Evolutionary conservation across 1,140 invertebrate species (phyloP), one percentile per base, ranked within the genome.

Genomic region (Dendroctonus ponderosae): DNA sequence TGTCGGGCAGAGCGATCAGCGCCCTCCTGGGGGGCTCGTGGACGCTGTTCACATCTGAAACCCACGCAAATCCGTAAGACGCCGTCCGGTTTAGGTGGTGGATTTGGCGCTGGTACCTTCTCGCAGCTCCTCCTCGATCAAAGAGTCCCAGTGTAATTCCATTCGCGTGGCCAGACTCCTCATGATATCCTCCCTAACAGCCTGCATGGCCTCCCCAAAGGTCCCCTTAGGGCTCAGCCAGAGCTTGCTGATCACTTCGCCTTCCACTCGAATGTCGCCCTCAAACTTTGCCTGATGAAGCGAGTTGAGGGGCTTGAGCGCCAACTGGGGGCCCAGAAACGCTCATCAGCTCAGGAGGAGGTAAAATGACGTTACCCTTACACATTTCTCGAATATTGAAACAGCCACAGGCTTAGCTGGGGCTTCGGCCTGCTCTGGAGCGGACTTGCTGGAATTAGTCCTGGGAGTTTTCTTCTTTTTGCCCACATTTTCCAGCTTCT

Each of bases 131-230:
- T 92, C 91, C 78, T 92, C 90, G 72, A 91, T 89, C 44, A 93
- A 80, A 68, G 91, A 90, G 80, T 93, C 91, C 85, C 89, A 92
- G 72, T 93, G 89, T 85, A 93, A 89, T 72, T 92, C 90, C 74
- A 92, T 85, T 70, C 91, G 81, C 39, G 90, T 86, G 3, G 87
- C 83, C 51, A 93, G 79, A 64, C 91, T 93, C 67, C 91, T 80
- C 53, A 92, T 82, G 54, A 93, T 86, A 76, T 94, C 91, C 77
- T 91, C 84, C 74, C 88, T 89, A 2, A 93, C 79, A 6, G 89
- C 86, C 70, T 80, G 72, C 9, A 84, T 82, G 39, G 86, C 86
- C 77, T 89, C 87, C 54, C 79, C 78, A n/a, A 91, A 82, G 26
- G 84, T 87, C 5, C 87, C 84, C 78, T 88, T 89, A 37, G 85